phyloP scores from a whole-genome alignment of 2,797 vertebrate genomes.

The Neomorphus geoffroyi region DNA sequence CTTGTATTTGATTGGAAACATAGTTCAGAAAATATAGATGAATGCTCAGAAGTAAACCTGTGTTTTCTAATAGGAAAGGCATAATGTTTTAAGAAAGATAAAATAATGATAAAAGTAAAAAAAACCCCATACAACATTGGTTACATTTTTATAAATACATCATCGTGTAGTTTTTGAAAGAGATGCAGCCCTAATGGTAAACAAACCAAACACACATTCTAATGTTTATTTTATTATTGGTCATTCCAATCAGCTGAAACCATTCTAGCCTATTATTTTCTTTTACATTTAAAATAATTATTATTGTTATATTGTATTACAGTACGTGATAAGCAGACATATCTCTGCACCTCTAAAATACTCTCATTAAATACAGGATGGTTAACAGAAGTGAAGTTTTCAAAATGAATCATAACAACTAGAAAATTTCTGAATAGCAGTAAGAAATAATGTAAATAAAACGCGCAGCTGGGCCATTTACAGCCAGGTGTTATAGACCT shows the following conservation, averaged over 20 bases:
- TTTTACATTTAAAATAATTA: background rate
- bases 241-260: background rate
- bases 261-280: background rate
- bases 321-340: background rate
- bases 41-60: background rate
- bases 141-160: background rate
- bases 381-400: background rate
- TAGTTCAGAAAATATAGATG: background rate
- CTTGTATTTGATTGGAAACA: background rate
- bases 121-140: background rate
- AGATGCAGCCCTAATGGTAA: background rate
- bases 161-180: background rate
- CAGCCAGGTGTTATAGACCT: background rate
- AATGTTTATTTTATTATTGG: background rate
- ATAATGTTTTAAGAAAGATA: background rate
- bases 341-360: background rate
- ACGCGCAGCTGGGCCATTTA: background rate
- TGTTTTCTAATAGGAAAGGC: background rate
- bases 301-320: background rate
- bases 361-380: background rate
- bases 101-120: background rate
- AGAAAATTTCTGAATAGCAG: background rate
- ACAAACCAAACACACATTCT: background rate
- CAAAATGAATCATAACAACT: background rate
- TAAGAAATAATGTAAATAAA: background rate